Evolutionary conservation across 2,888 invertebrate species (phyloP), one percentile per base, ranked within the genome.

Genomic region (Ornithoptera priamus): DNA sequence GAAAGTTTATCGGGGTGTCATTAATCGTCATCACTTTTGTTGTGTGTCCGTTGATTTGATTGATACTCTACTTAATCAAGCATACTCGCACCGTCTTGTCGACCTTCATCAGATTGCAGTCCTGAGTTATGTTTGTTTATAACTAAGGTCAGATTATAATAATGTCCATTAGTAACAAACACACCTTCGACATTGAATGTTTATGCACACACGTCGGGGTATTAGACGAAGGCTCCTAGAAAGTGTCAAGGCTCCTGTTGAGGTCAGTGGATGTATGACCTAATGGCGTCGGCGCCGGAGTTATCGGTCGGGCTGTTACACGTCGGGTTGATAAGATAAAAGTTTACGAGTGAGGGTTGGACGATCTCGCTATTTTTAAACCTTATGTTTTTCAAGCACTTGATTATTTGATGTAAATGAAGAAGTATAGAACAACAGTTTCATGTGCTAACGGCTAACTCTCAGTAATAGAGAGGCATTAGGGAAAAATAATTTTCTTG

Each of bases 361-460:
- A 68, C 50, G 30, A 8, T 20, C n/a, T 22, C 30, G 30, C 30
- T 69, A 65, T 65, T 69, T 65, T 65, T 61, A 65, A 42, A 56
- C 59, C 73, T 64, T 76, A 66, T 65, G 68, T 60, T 39, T 7
- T 60, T 39, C 39, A 39, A 10, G 10, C 10, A 39, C 39, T 39
- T 39, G 39, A 39, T 39, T 6, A 10, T 39, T 39, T 0, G 39
- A 39, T 39, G 39, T 39, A 8, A 39, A 7, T 30, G 30, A 30
- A 30, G 30, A 30, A 4, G 5, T 30, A 30, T 30, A 30, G 3
- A 30, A 3, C 3, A 30, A 30, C 2, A 30, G 30, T 30, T 30
- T 30, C 30, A 3, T 30, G 5, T 30, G 30, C 30, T 5, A 4
- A 4, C 30, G 30, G 30, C 30, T 30, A 30, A 30, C 5, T 5